Conservation (phyloP, 1,140 invertebrate genomes). For the Pseudomyrmex gracilis region DNA sequence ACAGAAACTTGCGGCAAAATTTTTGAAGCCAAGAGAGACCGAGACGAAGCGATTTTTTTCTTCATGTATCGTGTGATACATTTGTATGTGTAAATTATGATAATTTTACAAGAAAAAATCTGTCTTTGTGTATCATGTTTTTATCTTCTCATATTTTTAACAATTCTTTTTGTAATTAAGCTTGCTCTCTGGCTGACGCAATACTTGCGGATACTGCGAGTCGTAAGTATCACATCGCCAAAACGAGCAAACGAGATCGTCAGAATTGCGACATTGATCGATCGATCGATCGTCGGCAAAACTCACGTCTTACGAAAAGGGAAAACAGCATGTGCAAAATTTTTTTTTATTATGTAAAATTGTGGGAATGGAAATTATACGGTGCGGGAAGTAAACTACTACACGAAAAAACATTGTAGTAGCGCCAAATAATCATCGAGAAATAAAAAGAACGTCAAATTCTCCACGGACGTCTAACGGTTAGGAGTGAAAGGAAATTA, state of each 20-base stretch:
- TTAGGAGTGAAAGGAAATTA: conserved; percentile 65
- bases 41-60: neutral
- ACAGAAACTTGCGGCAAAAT: conserved; percentile 5
- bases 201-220: neutral
- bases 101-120: too few relatives aligned
- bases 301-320: conserved; percentile 33
- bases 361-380: conserved; percentile 55
- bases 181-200: neutral
- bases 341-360: conserved; percentile 41
- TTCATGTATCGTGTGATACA: neutral
- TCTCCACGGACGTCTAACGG: neutral
- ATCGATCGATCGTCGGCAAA: neutral
- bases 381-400: conserved; percentile 3
- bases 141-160: neutral
- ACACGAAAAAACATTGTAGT: conserved; percentile 5
- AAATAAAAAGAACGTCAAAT: neutral
- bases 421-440: conserved; percentile 54
- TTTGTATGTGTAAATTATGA: neutral
- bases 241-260: neutral
- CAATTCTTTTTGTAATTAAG: neutral
- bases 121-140: too few relatives aligned
- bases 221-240: neutral
- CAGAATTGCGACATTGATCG: conserved; percentile 14
- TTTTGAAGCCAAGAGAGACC: neutral
- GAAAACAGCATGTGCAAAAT: conserved; percentile 47